phyloP scores from a whole-genome alignment of 1,140 invertebrate species.

The Heliconius eleuchia region DNA sequence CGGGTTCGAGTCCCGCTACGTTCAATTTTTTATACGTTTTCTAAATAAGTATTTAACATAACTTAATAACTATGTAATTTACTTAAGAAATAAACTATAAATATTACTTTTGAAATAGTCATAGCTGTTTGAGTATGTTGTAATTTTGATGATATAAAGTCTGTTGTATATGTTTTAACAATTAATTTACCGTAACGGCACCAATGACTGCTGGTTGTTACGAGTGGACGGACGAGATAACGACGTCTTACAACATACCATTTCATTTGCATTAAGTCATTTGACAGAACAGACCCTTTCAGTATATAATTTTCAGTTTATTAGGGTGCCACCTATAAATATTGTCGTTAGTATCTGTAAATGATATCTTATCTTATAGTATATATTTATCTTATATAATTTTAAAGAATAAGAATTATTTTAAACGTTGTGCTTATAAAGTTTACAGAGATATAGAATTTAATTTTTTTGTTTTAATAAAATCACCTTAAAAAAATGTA shows the following conservation, averaged over 20 bases:
- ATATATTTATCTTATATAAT: too few species aligned
- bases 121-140: neutral
- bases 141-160: neutral
- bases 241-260: constrained; percentile 44
- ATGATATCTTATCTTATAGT: too few species aligned
- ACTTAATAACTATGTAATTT: neutral
- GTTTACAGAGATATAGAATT: too few species aligned
- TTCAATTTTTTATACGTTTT: too few species aligned
- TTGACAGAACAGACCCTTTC: constrained; percentile 53
- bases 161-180: neutral
- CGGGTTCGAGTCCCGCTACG: too few species aligned
- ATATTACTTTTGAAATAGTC: neutral
- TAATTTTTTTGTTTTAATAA: too few species aligned
- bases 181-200: constrained; percentile 1
- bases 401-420: too few species aligned
- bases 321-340: neutral
- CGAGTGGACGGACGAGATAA: constrained; percentile 29
- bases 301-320: constrained; percentile 51
- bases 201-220: constrained; percentile 28
- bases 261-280: constrained; percentile 47
- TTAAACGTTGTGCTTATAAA: too few species aligned
- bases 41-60: too few species aligned
- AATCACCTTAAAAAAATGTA: too few species aligned
- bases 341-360: neutral
- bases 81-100: neutral